Conservation (phyloP, 1,140 invertebrate genomes). For the Lutraria rhynchaena region DNA sequence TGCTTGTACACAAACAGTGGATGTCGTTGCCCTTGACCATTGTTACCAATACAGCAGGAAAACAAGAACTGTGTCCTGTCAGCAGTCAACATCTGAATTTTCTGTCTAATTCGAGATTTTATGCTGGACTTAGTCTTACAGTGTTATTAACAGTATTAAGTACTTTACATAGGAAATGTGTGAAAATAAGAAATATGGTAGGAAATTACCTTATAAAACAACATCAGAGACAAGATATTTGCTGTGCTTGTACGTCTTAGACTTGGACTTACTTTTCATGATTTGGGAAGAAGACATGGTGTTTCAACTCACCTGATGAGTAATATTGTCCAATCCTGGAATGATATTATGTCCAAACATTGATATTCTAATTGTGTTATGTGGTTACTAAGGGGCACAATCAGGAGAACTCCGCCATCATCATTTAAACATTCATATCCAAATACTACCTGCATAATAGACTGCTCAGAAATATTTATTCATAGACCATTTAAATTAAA, state of each 20-base stretch:
- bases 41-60: constrained; percentile 18
- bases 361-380: constrained; percentile 10
- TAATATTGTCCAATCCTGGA: not conserved
- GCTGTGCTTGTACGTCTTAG: constrained; percentile 5
- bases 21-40: constrained; percentile 26
- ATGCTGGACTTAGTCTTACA: constrained; percentile 29
- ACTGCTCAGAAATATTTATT: constrained; percentile 63
- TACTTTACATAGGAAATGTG: not conserved
- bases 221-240: constrained; percentile 2
- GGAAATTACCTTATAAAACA: constrained; percentile 17
- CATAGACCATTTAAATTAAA: constrained; percentile 47
- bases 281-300: constrained; percentile 8
- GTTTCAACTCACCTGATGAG: constrained; percentile 11
- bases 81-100: constrained; percentile 26
- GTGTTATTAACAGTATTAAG: constrained; percentile 4
- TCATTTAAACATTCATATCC: constrained; percentile 43
- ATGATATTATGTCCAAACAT: constrained; percentile 24
- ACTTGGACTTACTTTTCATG: constrained; percentile 10
- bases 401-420: constrained; percentile 19
- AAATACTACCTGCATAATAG: constrained; percentile 56
- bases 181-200: too few species aligned
- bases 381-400: constrained; percentile 49
- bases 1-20: constrained; percentile 27
- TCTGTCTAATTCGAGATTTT: constrained; percentile 22
- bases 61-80: constrained; percentile 16